phyloP scores from a whole-genome alignment of 2,113 vertebrate genomes.

The Oncorhynchus tshawytscha region DNA sequence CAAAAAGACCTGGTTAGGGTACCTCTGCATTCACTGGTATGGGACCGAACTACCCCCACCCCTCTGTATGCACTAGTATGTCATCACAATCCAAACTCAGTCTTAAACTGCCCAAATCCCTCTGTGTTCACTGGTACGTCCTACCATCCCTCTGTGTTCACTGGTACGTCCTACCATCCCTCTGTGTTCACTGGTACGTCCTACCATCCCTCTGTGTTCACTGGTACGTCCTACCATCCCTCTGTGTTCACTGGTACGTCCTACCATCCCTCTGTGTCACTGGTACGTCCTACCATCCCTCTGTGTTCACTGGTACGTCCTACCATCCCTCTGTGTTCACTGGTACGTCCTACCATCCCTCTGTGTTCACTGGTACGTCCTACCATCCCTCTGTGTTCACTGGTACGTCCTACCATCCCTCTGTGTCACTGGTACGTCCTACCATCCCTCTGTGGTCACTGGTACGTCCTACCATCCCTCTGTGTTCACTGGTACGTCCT shows the following conservation, averaged over 20 bases:
- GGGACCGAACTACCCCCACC: no score
- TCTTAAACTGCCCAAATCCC: no score
- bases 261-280: not conserved
- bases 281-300: conserved; percentile 18
- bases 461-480: conserved; percentile 11
- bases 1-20: no score
- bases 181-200: conserved; percentile 24
- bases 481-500: conserved; percentile 24
- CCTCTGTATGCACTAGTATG: no score
- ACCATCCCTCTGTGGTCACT: conserved; percentile 4
- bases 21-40: no score
- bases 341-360: conserved; percentile 29
- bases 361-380: conserved; percentile 24
- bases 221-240: conserved; percentile 24
- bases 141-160: no score
- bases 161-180: conserved; percentile 25
- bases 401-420: conserved; percentile 17
- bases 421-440: conserved; percentile 24
- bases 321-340: not conserved
- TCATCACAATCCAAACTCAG: no score
- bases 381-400: not conserved
- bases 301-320: conserved; percentile 24
- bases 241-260: conserved; percentile 24
- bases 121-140: conserved; percentile 25
- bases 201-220: no score